Evolutionary conservation across 1,140 invertebrate species (phyloP).

Genomic region (Ditylenchus dipsaci): DNA sequence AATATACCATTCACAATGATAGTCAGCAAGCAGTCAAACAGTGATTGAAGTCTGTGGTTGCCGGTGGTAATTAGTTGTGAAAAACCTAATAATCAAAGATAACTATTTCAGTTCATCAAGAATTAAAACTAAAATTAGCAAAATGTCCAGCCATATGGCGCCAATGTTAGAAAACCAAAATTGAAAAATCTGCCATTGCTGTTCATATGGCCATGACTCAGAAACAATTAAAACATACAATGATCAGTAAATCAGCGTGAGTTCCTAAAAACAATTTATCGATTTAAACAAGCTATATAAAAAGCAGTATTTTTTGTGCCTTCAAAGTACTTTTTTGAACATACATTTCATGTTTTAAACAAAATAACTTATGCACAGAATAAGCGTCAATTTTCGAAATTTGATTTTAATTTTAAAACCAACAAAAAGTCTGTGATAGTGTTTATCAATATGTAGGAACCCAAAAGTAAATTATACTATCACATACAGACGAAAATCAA

Average conservation of each 20-base stretch:
- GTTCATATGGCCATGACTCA: too few species aligned
- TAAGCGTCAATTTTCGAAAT: too few species aligned
- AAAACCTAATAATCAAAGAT: conserved; percentile 67
- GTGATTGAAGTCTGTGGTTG: conserved; percentile 88
- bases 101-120: background rate
- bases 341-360: too few species aligned
- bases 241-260: conserved; percentile 95
- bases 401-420: too few species aligned
- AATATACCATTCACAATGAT: conserved; percentile 87
- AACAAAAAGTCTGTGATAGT: too few species aligned
- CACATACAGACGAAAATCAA: too few species aligned
- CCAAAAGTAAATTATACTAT: too few species aligned
- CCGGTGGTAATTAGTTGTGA: conserved; percentile 98
- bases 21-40: conserved; percentile 95
- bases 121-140: conserved; percentile 7
- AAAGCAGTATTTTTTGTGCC: too few species aligned
- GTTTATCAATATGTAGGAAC: too few species aligned
- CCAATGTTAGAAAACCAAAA: background rate
- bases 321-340: too few species aligned
- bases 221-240: conserved; percentile 67
- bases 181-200: background rate
- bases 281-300: too few species aligned
- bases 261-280: conserved; percentile 63
- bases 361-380: too few species aligned
- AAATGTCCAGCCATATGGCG: background rate